A percentile compares a stretch with the other conserved stretches of the same genome.
Conservation (phyloP, 2,888 invertebrate species). For the Microctonus hyperodae region DNA sequence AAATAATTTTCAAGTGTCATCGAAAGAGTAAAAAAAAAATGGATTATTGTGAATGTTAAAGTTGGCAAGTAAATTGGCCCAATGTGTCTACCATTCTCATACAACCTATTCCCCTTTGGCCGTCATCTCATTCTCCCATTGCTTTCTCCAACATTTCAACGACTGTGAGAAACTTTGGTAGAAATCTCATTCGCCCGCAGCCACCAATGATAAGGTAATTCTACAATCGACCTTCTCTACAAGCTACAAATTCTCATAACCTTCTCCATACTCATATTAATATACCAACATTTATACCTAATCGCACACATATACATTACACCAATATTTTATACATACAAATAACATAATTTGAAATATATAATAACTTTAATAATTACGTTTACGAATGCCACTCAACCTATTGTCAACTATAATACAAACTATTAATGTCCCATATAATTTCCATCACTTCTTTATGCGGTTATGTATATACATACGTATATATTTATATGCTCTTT, state of each 20-base stretch:
- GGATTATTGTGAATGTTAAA: background rate
- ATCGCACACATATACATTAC: background rate
- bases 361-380: too few relatives aligned
- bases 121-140: background rate
- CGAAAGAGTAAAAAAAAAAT: too few relatives aligned
- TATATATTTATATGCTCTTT: too few relatives aligned
- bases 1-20: background rate
- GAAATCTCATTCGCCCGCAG: conserved; percentile 31
- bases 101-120: background rate
- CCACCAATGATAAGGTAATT: conserved; percentile 50
- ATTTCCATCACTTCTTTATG: too few relatives aligned
- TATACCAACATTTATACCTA: background rate
- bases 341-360: too few relatives aligned
- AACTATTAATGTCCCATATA: conserved; percentile 15
- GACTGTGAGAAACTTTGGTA: conserved; percentile 13
- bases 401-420: conserved; percentile 18
- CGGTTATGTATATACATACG: too few relatives aligned
- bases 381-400: too few relatives aligned
- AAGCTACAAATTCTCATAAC: conserved; percentile 52
- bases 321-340: conserved; percentile 59
- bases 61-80: background rate
- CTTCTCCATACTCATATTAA: conserved; percentile 36
- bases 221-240: conserved; percentile 22
- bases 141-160: background rate
- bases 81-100: background rate